phyloP scores from a whole-genome alignment of 2,888 invertebrate genomes.

The Cancer borealis region DNA sequence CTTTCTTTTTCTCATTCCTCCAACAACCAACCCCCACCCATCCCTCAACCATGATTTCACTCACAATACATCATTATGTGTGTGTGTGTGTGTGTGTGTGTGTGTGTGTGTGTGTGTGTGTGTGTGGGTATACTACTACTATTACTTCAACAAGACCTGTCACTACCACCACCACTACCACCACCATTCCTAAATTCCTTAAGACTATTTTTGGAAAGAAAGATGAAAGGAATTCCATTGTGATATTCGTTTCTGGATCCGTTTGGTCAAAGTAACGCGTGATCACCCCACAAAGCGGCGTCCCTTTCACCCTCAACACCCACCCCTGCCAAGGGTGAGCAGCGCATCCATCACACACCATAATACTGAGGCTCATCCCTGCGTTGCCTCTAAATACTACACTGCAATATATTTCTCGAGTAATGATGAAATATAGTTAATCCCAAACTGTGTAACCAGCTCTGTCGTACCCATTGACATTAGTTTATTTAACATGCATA shows the following conservation, averaged over 20 bases:
- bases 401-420: background rate
- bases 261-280: background rate
- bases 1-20: background rate
- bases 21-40: background rate
- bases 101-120: constrained; percentile 16
- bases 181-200: background rate
- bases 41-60: background rate
- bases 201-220: background rate
- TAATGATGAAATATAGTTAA: background rate
- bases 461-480: background rate
- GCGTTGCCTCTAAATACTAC: background rate
- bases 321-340: no score
- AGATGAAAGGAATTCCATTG: background rate
- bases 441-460: background rate
- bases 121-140: background rate
- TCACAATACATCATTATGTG: background rate
- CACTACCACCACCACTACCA: background rate
- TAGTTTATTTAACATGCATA: constrained; percentile 10
- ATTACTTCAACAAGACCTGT: background rate
- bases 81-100: constrained; percentile 25
- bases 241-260: background rate
- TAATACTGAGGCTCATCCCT: background rate
- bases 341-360: background rate
- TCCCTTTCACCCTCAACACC: no score
- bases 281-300: no score